Evolutionary conservation across 2,797 vertebrate genomes (phyloP).

Genomic region (Scarus forsteni): DNA sequence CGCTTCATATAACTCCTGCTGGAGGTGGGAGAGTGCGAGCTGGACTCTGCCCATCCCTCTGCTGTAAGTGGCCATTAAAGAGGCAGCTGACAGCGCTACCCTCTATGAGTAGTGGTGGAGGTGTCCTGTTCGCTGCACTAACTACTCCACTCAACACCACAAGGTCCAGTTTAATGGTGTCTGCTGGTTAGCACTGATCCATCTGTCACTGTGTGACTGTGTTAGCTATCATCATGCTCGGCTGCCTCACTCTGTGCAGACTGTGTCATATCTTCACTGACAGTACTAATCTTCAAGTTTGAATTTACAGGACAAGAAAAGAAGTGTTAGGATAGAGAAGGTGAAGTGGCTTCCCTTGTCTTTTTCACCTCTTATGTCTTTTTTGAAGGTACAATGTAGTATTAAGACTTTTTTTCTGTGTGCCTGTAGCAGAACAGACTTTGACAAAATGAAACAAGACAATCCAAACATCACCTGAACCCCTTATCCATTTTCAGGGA

Average conservation of each 20-base stretch:
- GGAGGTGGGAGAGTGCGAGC: conserved; percentile 64
- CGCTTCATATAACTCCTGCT: conserved; percentile 74
- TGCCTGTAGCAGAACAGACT: too few species aligned
- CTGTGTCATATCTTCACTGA: conserved; percentile 54
- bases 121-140: conserved; percentile 71
- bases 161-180: conserved; percentile 74
- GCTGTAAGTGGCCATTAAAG: conserved; percentile 83
- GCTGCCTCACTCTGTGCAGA: conserved; percentile 35
- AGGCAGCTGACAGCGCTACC: conserved; percentile 71
- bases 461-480: too few species aligned
- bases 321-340: conserved; percentile 31
- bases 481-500: too few species aligned
- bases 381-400: conserved; percentile 4
- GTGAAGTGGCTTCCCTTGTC: conserved; percentile 19
- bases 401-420: too few species aligned
- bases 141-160: conserved; percentile 71
- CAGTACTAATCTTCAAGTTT: conserved; percentile 57
- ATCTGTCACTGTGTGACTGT: conserved; percentile 70
- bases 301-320: conserved; percentile 48
- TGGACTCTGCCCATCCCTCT: conserved; percentile 75
- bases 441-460: too few species aligned
- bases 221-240: conserved; percentile 64
- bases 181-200: conserved; percentile 75
- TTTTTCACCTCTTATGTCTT: conserved; percentile 5
- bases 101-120: conserved; percentile 71